These are phyloP conservation scores for Melanerpes aurifrons DNA, from an alignment of 2,113 vertebrate genomes.

Conservation along the genomic window DNA sequence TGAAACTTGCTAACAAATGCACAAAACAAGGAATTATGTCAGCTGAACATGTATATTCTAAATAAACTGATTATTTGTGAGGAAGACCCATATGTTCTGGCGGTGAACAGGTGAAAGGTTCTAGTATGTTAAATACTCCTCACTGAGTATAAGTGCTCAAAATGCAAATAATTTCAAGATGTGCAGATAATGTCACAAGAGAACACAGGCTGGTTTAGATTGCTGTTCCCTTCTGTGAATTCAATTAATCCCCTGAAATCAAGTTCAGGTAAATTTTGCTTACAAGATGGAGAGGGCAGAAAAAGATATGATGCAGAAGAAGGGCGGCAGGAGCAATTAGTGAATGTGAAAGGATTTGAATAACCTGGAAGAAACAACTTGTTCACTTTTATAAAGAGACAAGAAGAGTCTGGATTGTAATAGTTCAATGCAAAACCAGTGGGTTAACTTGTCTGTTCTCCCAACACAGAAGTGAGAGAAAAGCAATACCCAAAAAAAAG, in stretches of 20 bases:
- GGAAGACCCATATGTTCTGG: not conserved
- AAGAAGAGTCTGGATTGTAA: not conserved
- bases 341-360: not conserved
- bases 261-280: not conserved
- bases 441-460: too few species aligned
- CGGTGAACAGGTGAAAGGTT: not conserved
- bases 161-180: not conserved
- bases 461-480: too few species aligned
- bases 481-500: too few species aligned
- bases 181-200: not conserved
- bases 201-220: not conserved
- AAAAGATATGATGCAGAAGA: not conserved
- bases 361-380: not conserved
- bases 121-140: not conserved
- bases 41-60: not conserved
- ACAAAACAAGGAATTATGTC: not conserved
- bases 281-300: not conserved
- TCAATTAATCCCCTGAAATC: not conserved
- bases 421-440: too few species aligned
- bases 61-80: not conserved
- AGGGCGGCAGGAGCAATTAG: not conserved
- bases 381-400: not conserved
- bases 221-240: not conserved
- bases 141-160: not conserved
- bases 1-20: not conserved